Evolutionary conservation across 2,113 vertebrate species (phyloP), one percentile per base, ranked within the genome.

Genomic region (Murina feae): DNA sequence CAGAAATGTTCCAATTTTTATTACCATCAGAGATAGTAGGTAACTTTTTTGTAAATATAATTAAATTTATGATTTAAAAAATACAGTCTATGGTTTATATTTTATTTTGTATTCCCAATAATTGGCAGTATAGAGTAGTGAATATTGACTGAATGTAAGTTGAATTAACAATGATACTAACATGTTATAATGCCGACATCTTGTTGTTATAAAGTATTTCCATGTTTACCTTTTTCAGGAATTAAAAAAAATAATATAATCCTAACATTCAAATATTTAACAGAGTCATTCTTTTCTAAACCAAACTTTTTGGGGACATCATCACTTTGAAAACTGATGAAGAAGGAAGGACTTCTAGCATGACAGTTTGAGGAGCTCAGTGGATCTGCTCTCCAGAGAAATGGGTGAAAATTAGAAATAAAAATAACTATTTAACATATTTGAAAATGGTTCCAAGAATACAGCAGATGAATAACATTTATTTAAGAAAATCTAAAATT

Each of bases 401-500:
- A 42, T 28, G 55, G 42, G 60, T 51, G 18, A 11, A 93, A 89
- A 63, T 87, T 85, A 81, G 53, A 74, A 66, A 74, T 71, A 71
- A 93, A 87, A 58, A 72, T n/a, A 44, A n/a, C 2, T 4, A 32
- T n/a, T 86, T 58, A 65, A 37, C 66, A 5, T 66, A 3, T 78
- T 14, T 68, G 32, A 47, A 78, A 86, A 60, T 51, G 53, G 10
- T 66, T 9, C 23, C 5, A 79, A 86, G 68, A 32, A 37, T 66
- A 55, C 1, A 92, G 8, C 16, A 55, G 47, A 47, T n/a, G 18
- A 65, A 37, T 1, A 55, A 72, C 11, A 83, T 72, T 81, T 85
- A 65, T 83, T 90, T 32, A 53, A 78, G 42, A 65, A 91, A 86
- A 86, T 78, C 72, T 71, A 90, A 65, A 83, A 81, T 86, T 78